These are phyloP conservation scores for Andrena flavipes DNA, from an alignment of 2,888 invertebrate species.

Conservation along the genomic window DNA sequence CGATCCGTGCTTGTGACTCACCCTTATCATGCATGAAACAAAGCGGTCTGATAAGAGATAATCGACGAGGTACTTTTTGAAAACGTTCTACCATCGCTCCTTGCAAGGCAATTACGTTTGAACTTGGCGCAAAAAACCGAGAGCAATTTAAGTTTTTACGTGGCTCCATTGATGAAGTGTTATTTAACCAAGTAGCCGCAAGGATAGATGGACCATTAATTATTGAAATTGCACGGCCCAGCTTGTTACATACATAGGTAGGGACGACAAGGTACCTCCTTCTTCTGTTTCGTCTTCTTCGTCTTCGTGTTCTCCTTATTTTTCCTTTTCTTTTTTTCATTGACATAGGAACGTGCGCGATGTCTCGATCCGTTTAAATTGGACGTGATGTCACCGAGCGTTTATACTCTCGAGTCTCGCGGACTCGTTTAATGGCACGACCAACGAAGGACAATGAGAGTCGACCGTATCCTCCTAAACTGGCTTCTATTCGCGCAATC, in stretches of 20 bases:
- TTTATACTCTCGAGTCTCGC: slow-evolving; percentile 55
- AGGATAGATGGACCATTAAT: slow-evolving; percentile 40
- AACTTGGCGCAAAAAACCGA: slow-evolving; percentile 14
- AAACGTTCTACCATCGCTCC: background rate
- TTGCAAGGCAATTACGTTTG: background rate
- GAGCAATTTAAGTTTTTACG: background rate
- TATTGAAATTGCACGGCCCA: slow-evolving; percentile 16
- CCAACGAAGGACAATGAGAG: slow-evolving; percentile 75
- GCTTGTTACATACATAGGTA: background rate
- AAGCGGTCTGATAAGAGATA: background rate
- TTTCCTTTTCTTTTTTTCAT: slow-evolving; percentile 27
- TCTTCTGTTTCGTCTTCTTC: too few species aligned
- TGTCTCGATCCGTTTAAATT: slow-evolving; percentile 57
- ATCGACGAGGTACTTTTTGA: background rate
- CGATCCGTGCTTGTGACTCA: background rate
- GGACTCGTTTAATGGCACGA: slow-evolving; percentile 54
- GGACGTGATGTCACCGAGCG: slow-evolving; percentile 67
- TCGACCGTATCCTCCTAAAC: slow-evolving; percentile 69
- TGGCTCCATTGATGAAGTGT: background rate
- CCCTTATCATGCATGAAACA: background rate
- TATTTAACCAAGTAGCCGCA: slow-evolving; percentile 17
- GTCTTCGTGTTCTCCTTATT: too few species aligned
- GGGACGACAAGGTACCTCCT: slow-evolving; percentile 26
- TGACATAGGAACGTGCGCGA: slow-evolving; percentile 28
- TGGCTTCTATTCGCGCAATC: slow-evolving; percentile 26